These are phyloP conservation scores for Cylindroiulus punctatus DNA, from an alignment of 2,888 invertebrate genomes.

Conservation along the genomic window DNA sequence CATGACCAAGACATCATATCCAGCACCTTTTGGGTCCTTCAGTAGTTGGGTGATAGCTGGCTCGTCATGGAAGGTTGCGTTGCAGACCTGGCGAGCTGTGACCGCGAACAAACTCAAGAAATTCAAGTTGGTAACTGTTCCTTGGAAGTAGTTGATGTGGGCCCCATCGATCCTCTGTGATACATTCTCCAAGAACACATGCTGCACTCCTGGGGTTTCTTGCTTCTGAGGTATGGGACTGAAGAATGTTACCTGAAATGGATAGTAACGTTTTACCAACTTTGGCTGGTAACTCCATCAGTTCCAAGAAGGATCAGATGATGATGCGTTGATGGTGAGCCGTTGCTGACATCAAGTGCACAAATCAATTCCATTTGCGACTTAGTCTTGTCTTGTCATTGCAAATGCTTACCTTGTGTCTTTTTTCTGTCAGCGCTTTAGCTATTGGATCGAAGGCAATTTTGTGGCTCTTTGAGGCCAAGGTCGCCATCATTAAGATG, in stretches of 20 bases:
- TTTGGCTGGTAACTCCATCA: too few species aligned
- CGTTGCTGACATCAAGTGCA: too few species aligned
- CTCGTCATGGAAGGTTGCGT: background rate
- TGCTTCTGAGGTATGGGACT: background rate
- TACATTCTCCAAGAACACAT: background rate
- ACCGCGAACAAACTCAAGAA: background rate
- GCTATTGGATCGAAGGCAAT: constrained; percentile 47
- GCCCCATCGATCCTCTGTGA: background rate
- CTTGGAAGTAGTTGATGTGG: background rate
- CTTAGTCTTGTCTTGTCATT: too few species aligned
- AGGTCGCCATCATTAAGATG: constrained; percentile 43
- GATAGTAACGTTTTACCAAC: background rate
- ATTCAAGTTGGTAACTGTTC: background rate
- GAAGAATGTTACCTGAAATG: background rate
- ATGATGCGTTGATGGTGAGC: too few species aligned
- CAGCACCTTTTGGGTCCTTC: background rate
- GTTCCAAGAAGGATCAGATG: too few species aligned
- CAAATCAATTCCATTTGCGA: too few species aligned
- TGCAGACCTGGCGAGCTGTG: background rate
- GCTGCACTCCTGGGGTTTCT: background rate
- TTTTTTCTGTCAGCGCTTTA: background rate
- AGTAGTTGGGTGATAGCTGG: background rate
- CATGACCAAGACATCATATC: constrained; percentile 48
- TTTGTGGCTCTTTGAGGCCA: constrained; percentile 50
- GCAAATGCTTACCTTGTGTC: constrained; percentile 22